These are phyloP conservation scores for Drosophila cardini DNA, from an alignment of 1,140 invertebrate genomes.

Conservation along the genomic window DNA sequence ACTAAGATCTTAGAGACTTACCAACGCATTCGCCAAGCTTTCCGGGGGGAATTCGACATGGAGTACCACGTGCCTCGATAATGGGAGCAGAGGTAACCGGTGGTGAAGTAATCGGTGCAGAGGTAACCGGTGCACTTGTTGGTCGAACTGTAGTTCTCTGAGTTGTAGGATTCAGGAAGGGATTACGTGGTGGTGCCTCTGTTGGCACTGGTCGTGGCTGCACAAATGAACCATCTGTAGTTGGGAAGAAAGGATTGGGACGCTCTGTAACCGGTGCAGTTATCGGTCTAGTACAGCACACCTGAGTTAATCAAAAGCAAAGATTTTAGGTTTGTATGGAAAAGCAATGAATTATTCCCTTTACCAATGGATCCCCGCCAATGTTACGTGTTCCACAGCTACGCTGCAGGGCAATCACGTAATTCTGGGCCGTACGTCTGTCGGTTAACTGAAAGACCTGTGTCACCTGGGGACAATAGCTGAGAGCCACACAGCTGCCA, in stretches of 20 bases:
- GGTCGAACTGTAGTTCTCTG: conserved; percentile 27
- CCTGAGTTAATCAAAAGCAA: conserved; percentile 39
- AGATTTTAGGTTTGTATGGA: conserved; percentile 41
- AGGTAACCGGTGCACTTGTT: conserved; percentile 33
- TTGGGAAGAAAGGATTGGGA: conserved; percentile 64
- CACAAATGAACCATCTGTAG: conserved; percentile 50
- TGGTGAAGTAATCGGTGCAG: conserved; percentile 39
- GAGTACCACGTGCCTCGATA: conserved; percentile 40
- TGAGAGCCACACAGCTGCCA: conserved; percentile 71
- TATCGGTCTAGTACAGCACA: conserved; percentile 71
- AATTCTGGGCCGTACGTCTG: conserved; percentile 59
- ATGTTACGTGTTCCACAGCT: conserved; percentile 72
- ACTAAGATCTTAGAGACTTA: conserved; percentile 32
- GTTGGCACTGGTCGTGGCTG: conserved; percentile 20
- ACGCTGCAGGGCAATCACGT: conserved; percentile 70
- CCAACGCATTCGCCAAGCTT: conserved; percentile 64
- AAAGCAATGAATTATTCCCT: conserved; percentile 8
- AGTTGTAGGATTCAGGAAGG: conserved; percentile 29
- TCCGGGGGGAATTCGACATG: conserved; percentile 63
- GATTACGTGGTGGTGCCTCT: conserved; percentile 36
- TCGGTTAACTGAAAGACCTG: conserved; percentile 64
- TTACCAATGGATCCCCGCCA: conserved; percentile 78
- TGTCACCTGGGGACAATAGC: conserved; percentile 71
- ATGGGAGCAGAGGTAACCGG: conserved; percentile 33
- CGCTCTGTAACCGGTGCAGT: conserved; percentile 57